Evolutionary conservation across 2,113 vertebrate species (phyloP).

Genomic region (Halichoeres trimaculatus): DNA sequence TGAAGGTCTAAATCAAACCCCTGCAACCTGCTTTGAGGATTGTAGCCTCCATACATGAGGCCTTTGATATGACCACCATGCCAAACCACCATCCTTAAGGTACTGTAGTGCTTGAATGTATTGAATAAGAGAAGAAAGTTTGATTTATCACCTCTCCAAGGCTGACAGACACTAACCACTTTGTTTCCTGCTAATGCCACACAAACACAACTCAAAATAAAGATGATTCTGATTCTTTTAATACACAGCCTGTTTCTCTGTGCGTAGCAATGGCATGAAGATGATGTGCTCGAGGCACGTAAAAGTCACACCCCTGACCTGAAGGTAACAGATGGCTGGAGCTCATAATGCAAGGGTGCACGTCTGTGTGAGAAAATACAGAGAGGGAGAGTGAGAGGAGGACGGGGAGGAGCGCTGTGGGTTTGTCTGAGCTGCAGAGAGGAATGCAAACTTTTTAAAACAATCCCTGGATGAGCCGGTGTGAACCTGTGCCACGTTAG

Average conservation of each 20-base stretch:
- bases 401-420: conserved; percentile 31
- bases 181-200: not conserved
- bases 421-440: conserved; percentile 52
- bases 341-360: conserved; percentile 44
- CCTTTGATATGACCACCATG: too few relatives aligned
- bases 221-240: not conserved
- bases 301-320: conserved; percentile 56
- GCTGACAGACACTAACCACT: not conserved
- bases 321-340: conserved; percentile 67
- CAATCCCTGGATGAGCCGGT: conserved; percentile 50
- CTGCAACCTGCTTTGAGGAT: too few relatives aligned
- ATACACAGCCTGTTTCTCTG: conserved; percentile 18
- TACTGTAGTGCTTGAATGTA: too few relatives aligned
- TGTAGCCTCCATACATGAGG: too few relatives aligned
- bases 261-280: conserved; percentile 19
- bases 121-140: too few relatives aligned
- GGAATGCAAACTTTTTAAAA: conserved; percentile 47
- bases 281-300: conserved; percentile 38
- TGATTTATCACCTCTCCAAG: not conserved
- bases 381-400: conserved; percentile 6
- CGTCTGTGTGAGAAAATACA: conserved; percentile 46
- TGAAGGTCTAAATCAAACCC: too few relatives aligned
- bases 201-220: not conserved
- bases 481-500: conserved; percentile 47
- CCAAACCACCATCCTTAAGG: too few relatives aligned